Base-by-base conservation (phyloP, 2,888 invertebrate species). In the Holacanthella duospinosa region DNA sequence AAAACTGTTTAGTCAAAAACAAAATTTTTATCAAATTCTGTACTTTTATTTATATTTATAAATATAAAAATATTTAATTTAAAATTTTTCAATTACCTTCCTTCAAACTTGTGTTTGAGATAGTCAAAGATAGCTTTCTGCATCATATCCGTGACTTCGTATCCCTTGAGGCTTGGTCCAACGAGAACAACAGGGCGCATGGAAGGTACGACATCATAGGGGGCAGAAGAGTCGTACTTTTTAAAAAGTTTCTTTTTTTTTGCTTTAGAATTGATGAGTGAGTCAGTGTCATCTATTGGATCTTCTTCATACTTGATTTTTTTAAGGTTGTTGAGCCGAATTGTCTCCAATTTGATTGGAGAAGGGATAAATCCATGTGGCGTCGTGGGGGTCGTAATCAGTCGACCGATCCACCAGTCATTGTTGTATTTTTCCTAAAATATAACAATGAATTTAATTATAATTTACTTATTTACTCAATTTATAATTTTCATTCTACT, bases 101-200 rank as follows among this genome's bases (percentile, higher is more conserved):
- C 57, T 29, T 57, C 57, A 29, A 57, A 57, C 24, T 57, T 57
- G 29, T 57, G 57, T 21, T 57, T 57, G 29, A 57, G 29, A 24
- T 28, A 57, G 24, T 57, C 57, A 29, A 57, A 57, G 21, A 57
- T 57, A 6, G 57, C 57, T 21, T 57, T 57, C 36, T 57, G 57
- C 57, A 57, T 57, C 57, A 57, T 57, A 29, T 57, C 57, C 57
- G 57, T 57, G 19, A 57, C 57, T 29, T 57, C 57, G 29, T 57
- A 57, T 27, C 57, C 57, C 29, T 57, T 57, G 29, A 57, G 57
- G 29, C 29, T 29, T 21, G 57, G 57, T 21, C 57, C 57, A 21
- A 57, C 36, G 24, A 57, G 27, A 4, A 57, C 57, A 57, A 57
- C 57, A 6, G 57, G 57, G 12, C 57, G 28, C 57, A 57, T 57